These are phyloP conservation scores for Platynereis dumerilii DNA, from an alignment of 2,888 invertebrate genomes.

Conservation along the genomic window DNA sequence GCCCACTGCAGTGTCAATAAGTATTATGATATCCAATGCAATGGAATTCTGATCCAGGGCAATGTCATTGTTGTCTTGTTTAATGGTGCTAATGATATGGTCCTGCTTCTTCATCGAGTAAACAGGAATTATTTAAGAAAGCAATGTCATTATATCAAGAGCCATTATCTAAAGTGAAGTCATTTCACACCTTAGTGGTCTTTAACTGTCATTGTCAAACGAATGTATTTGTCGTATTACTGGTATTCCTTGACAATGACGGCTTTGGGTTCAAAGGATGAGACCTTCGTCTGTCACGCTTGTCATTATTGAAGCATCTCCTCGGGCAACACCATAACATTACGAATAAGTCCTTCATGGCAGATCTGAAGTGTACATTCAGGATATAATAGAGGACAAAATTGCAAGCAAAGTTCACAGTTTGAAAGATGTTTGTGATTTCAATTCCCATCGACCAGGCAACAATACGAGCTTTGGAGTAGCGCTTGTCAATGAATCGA, in stretches of 20 bases:
- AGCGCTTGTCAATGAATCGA: constrained; percentile 39
- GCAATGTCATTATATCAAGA: too few relatives aligned
- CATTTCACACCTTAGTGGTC: too few relatives aligned
- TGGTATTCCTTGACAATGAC: constrained; percentile 15
- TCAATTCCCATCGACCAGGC: constrained; percentile 26
- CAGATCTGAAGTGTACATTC: constrained; percentile 36
- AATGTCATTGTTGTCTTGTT: too few relatives aligned
- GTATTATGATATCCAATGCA: too few relatives aligned
- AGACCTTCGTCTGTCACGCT: constrained; percentile 1
- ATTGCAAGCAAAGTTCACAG: constrained; percentile 36
- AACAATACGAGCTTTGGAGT: not conserved
- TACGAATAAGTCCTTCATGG: constrained; percentile 28
- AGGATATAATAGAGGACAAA: constrained; percentile 36
- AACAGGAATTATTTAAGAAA: too few relatives aligned
- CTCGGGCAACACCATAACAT: constrained; percentile 12
- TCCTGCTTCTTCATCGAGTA: too few relatives aligned
- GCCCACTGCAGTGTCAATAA: too few relatives aligned
- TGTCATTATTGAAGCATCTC: constrained; percentile 15
- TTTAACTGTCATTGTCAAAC: constrained; percentile 4
- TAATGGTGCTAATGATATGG: too few relatives aligned
- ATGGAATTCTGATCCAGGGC: too few relatives aligned
- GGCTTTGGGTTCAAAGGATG: constrained; percentile 16
- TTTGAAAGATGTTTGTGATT: constrained; percentile 35
- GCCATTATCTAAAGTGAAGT: too few relatives aligned
- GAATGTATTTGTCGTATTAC: not conserved